Evolutionary conservation across 2,797 vertebrate genomes (phyloP), one percentile per base, ranked within the genome.

Genomic region (Platyrinchus mystaceus): DNA sequence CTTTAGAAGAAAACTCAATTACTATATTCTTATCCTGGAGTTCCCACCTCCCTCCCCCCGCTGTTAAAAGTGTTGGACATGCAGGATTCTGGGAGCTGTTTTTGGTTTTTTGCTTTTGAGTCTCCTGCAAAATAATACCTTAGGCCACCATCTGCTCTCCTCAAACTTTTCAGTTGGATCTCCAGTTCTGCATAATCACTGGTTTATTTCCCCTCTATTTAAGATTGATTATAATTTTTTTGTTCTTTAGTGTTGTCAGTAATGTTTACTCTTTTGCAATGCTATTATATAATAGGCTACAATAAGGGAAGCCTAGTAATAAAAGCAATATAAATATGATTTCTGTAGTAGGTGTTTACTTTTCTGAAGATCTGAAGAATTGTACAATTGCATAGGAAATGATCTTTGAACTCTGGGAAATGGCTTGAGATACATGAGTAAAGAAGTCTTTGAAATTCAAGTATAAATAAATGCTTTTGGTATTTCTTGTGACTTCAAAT

Each of bases 1-100:
- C 26, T 49, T 49, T 15, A 49, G 49, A 49, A 49, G 47, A 27
- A 49, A 49, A 27, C 49, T 49, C 49, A 9, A 13, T 18, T 36
- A 27, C 56, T 37, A 12, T 32, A 36, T 86, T 74, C 24, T 86
- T 44, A 67, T 32, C 9, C 12, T 36, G 34, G 22, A 64, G 41
- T 81, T 59, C 24, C 5, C n/a, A 13, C 58, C 44, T 64, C 26
- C 34, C 12, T 5, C 3, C 1, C 7, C 13, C 5, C 6, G 8
- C 5, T 9, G 6, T 30, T n/a, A 8, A 8, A 68, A 23, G 0
- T 13, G 26, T 32, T 1, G 2, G 26, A 37, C 4, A 7, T 1
- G 2, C 4, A 4, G 8, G 5, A 46, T 68, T 60, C 52, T 87
- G 27, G 10, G 19, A 74, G 22, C 23, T 58, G 6, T 49, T 80